Evolutionary conservation across 2,797 vertebrate genomes (phyloP).

Genomic region (Cacajao melanocephalus): DNA sequence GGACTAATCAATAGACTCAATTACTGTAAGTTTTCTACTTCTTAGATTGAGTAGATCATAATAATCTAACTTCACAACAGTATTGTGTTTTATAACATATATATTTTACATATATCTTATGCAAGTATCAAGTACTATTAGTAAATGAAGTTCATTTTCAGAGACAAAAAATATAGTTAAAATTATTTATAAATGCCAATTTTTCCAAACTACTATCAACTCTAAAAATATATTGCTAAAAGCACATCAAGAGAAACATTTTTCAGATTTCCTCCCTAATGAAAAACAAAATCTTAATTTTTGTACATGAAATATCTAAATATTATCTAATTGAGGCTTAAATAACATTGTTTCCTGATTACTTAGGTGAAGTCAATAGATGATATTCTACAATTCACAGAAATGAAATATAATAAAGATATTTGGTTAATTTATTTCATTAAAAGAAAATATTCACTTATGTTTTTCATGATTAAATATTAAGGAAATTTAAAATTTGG

Average conservation of each 20-base stretch:
- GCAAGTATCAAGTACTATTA: not conserved
- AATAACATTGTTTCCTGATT: not conserved
- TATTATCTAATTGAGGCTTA: not conserved
- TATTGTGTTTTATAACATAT: not conserved
- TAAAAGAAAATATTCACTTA: not conserved
- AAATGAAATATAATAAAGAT: not conserved
- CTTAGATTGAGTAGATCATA: not conserved
- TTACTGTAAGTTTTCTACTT: not conserved
- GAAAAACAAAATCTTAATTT: not conserved
- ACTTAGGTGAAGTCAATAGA: not conserved
- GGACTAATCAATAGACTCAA: not conserved
- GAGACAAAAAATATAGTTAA: not conserved
- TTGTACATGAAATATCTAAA: not conserved
- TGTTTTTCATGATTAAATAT: not conserved
- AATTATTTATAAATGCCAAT: conserved; percentile 7
- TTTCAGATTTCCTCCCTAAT: not conserved
- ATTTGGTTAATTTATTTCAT: not conserved
- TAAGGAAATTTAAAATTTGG: conserved; percentile 3
- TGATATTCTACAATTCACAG: not conserved
- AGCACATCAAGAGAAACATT: not conserved
- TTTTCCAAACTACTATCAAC: not conserved
- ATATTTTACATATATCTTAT: not conserved
- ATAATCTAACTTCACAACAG: not conserved
- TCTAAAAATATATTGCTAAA: not conserved
- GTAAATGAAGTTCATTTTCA: not conserved